These are phyloP conservation scores for Rhadina sibilatrix DNA, from an alignment of 2,113 vertebrate species.

Conservation along the genomic window DNA sequence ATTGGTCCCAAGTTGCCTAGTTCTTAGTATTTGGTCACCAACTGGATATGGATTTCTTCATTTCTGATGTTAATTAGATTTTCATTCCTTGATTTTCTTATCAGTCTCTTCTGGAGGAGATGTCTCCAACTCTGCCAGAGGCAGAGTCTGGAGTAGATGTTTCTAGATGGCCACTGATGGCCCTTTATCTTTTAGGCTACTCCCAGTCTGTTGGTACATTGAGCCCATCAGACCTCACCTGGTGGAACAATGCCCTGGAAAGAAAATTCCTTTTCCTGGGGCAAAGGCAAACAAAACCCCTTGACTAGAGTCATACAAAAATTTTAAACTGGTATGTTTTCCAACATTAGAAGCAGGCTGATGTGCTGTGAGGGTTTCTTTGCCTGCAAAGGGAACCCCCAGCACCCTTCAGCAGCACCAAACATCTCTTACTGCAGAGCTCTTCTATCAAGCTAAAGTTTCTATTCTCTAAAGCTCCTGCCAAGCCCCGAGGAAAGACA, in stretches of 20 bases:
- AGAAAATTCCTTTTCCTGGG: neutral
- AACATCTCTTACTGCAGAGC: neutral
- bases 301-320: too few relatives aligned
- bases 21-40: neutral
- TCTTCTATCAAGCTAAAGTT: neutral
- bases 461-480: neutral
- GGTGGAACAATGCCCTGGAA: neutral
- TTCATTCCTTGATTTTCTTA: neutral
- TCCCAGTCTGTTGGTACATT: too few relatives aligned
- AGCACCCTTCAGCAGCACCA: neutral
- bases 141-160: too few relatives aligned
- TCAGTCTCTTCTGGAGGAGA: neutral
- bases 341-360: neutral
- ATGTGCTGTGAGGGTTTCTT: neutral
- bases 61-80: neutral
- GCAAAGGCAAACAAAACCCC: neutral
- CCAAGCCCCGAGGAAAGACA: neutral
- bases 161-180: rapidly evolving
- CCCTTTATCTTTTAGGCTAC: neutral
- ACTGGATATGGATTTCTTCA: neutral
- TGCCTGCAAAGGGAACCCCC: neutral
- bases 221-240: neutral
- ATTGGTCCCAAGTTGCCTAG: neutral
- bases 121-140: neutral
- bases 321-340: neutral